Conservation (phyloP, 2,797 vertebrate species). For the Sebastes kiyomatsui region DNA sequence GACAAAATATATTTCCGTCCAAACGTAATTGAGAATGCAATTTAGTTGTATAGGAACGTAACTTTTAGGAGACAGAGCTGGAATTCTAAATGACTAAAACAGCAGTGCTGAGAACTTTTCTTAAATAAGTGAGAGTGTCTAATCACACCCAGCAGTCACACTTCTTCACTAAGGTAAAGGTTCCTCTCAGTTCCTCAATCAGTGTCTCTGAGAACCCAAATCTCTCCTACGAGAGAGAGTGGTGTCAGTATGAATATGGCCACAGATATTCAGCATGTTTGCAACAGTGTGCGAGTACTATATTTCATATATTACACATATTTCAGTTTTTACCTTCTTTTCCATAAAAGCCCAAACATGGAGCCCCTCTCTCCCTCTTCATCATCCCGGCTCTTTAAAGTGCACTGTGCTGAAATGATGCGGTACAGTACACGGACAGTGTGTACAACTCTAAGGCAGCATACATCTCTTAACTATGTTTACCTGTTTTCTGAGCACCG, state of each 20-base stretch:
- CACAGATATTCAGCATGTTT: not conserved
- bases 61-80: too few relatives aligned
- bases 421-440: slow-evolving; percentile 1
- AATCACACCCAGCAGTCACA: not conserved
- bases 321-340: slow-evolving; percentile 1
- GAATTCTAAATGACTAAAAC: not conserved
- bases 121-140: not conserved
- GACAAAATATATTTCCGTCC: too few relatives aligned
- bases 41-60: too few relatives aligned
- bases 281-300: not conserved
- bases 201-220: not conserved
- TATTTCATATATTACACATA: slow-evolving; percentile 9
- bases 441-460: slow-evolving; percentile 28
- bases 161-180: not conserved
- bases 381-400: slow-evolving; percentile 13
- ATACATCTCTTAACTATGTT: slow-evolving; percentile 54
- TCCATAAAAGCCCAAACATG: not conserved
- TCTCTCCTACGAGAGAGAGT: not conserved
- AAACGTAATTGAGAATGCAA: too few relatives aligned
- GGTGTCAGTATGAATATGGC: not conserved
- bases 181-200: not conserved
- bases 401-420: slow-evolving; percentile 34
- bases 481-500: slow-evolving; percentile 48
- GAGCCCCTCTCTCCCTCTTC: not conserved
- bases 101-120: not conserved